These are phyloP conservation scores for Teleogryllus oceanicus DNA, from an alignment of 2,888 invertebrate genomes.

Conservation along the genomic window DNA sequence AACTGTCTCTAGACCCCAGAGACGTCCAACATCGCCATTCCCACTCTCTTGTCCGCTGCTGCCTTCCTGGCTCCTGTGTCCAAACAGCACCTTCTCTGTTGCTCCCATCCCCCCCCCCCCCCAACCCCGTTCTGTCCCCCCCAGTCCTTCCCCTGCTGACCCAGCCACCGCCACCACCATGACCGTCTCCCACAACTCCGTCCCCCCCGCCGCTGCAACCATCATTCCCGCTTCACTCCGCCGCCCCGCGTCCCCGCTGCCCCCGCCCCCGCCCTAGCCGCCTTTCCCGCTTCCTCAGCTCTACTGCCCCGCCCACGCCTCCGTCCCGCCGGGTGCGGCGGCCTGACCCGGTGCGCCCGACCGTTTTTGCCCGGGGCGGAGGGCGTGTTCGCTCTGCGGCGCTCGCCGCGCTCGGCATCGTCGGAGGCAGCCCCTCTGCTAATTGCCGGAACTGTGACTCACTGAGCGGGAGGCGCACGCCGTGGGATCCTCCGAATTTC, in stretches of 20 bases:
- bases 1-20: no score
- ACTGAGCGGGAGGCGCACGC: background rate
- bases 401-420: no score
- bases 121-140: no score
- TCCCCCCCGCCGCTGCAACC: background rate
- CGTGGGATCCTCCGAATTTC: background rate
- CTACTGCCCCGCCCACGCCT: no score
- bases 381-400: no score
- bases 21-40: no score
- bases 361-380: no score
- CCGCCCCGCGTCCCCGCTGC: background rate
- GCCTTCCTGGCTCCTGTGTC: no score
- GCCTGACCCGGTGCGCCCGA: no score
- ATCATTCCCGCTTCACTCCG: background rate
- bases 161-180: background rate
- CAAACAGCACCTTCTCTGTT: background rate
- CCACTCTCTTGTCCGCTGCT: no score
- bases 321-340: no score
- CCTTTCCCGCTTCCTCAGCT: no score
- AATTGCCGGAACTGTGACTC: background rate
- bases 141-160: background rate
- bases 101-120: background rate
- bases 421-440: background rate
- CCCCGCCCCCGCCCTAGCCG: background rate
- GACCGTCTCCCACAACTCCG: background rate